Evolutionary conservation across 1,140 invertebrate genomes (phyloP).

Genomic region (Mizuhopecten yessoensis): DNA sequence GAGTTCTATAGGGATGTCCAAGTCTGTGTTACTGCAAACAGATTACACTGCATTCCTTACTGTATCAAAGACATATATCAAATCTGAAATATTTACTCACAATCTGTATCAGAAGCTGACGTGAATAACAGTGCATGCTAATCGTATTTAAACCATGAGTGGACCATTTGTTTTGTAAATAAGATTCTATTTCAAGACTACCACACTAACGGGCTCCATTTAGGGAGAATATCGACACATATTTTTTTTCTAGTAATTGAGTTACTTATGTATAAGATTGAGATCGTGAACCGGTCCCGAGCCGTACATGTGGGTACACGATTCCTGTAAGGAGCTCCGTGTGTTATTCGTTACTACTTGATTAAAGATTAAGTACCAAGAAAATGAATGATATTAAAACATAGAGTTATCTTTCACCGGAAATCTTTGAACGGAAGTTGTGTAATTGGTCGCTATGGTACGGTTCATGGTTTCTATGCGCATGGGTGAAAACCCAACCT

Average conservation of each 20-base stretch:
- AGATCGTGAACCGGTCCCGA: background rate
- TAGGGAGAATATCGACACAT: background rate
- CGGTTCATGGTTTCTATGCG: conserved; percentile 4
- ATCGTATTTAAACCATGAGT: background rate
- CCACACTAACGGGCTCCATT: background rate
- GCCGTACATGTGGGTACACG: background rate
- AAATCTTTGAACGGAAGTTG: conserved; percentile 33
- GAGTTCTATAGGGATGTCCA: too few relatives aligned
- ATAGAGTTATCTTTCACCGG: conserved; percentile 18
- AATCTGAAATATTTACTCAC: too few relatives aligned
- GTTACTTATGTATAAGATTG: background rate
- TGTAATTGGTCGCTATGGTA: conserved; percentile 2
- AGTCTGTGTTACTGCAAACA: too few relatives aligned
- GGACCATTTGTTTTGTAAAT: background rate
- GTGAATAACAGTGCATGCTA: background rate
- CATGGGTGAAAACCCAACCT: conserved; percentile 18
- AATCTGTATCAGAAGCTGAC: background rate
- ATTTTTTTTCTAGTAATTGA: background rate
- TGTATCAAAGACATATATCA: too few relatives aligned
- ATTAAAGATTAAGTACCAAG: background rate
- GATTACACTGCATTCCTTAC: too few relatives aligned
- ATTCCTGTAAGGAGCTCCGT: background rate
- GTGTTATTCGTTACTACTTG: background rate
- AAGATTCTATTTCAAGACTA: background rate
- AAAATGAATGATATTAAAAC: conserved; percentile 35